Evolutionary conservation across 2,113 vertebrate species (phyloP), one percentile per base, ranked within the genome.

Genomic region (Sorex araneus): DNA sequence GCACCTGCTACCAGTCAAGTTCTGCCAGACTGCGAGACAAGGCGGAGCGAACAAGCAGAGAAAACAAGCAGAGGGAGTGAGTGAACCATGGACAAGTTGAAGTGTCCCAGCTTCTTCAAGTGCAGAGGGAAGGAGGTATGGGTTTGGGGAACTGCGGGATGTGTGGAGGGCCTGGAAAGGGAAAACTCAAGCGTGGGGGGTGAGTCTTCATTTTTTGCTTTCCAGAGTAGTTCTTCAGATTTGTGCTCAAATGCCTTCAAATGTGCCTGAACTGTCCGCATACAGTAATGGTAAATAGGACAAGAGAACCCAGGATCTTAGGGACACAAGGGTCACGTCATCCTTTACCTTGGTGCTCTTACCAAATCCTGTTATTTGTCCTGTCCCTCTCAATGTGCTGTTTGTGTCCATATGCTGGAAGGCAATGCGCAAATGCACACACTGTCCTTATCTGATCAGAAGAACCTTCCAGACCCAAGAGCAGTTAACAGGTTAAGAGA

Each of bases 11-110:
- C 92, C 87, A 30, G 93, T 83, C 63, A 70, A 92, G 94, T 78
- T 93, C 92, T 45, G 88, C 92, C 92, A 74, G 90, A 92, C 92
- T 94, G 87, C 19, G 15, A 89, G 94, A 74, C 45, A 1, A 93
- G 95, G 89, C 23, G 57, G 78, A 90, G 77, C 75, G 27, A 91
- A 70, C 84, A 93, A 93, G 89, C 23, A 47, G 78, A 89, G 77
- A 70, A 28, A 91, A 70, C 84, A 12, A 66, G 64, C 64, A 25
- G 78, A 95, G 77, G 74, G 87, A 95, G 43, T 87, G 87, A 92
- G 83, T 70, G 86, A 94, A 95, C 91, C 92, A 96, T 97, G 96
- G 89, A 97, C 87, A 97, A 75, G 60, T 77, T 96, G 91, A 96
- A 96, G 94, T 95, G 91, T 67, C 92, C 34, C 9, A 94, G 60